Conservation (phyloP, 2,888 invertebrate species). For the Cheilosia vulpina region DNA sequence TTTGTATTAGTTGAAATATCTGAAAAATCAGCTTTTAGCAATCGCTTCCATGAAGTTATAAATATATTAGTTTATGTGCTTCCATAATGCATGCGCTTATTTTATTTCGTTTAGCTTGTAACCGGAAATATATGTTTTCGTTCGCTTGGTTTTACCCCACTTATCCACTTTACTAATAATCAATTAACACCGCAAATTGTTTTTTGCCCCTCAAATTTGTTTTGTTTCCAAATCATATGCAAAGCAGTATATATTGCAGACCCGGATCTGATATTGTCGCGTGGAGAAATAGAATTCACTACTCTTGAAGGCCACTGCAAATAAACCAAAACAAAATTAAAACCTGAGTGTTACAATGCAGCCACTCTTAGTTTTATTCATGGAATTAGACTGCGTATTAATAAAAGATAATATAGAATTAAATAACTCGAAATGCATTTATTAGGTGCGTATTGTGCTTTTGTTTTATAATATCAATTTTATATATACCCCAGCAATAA, state of each 20-base stretch:
- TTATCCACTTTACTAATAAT: constrained; percentile 24
- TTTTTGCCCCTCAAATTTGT: constrained; percentile 34
- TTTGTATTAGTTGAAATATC: too few species aligned
- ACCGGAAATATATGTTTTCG: too few species aligned
- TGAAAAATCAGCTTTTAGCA: too few species aligned
- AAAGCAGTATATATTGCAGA: constrained; percentile 84
- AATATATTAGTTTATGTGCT: too few species aligned
- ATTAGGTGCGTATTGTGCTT: constrained; percentile 52
- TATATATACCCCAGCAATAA: constrained; percentile 62
- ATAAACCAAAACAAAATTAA: constrained; percentile 69
- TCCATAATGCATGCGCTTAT: too few species aligned
- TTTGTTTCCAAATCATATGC: constrained; percentile 77
- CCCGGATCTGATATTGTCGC: constrained; percentile 84
- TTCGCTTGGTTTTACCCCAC: too few species aligned
- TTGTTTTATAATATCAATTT: constrained; percentile 59
- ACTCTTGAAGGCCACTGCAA: constrained; percentile 80
- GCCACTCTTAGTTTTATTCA: constrained; percentile 32
- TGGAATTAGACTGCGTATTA: constrained; percentile 41
- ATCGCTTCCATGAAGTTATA: too few species aligned
- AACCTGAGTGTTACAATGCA: constrained; percentile 75
- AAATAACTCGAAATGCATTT: constrained; percentile 44
- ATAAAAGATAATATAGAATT: constrained; percentile 21
- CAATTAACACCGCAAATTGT: constrained; percentile 40
- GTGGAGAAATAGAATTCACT: constrained; percentile 84
- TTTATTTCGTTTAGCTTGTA: too few species aligned